Base-by-base conservation (phyloP, 2,797 vertebrate species). In the Falco peregrinus region DNA sequence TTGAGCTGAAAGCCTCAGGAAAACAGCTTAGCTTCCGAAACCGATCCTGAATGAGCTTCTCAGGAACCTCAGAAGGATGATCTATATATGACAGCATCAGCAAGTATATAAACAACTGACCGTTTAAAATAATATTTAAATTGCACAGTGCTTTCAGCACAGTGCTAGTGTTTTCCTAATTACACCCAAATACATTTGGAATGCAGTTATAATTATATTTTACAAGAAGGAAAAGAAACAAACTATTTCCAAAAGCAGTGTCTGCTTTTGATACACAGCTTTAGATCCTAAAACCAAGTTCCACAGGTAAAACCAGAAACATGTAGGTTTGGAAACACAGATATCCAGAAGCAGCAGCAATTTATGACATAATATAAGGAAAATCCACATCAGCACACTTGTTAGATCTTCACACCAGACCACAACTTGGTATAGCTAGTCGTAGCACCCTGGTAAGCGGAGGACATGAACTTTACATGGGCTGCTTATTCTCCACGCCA, bases 1-100 rank as follows among this genome's bases (percentile, higher is more conserved):
- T 98, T 51, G 99, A 99, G 94, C 99, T 99, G 97, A 99, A 99
- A 96, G 99, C 99, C 97, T 99, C 99, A 7, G 99, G 99, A 96
- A 99, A 99, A 93, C 99, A 99, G 68, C 98, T 98, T 70, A 99
- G 98, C 97, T 99, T 99, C 96, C 98, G 98, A 97, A 99, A 99
- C 48, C 99, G 98, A 93, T 99, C 99, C 97, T 98, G 98, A 92
- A 99, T 98, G 95, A 99, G 98, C 90, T 99, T 98, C 96, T 99
- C 99, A 2, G 99, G 98, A 28, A 98, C 98, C 96, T 99, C 99
- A 2, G 98, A 98, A 16, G 98, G 98, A 93, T 98, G 99, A 96
- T 98, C 99, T 99, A 82, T 59, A 78, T 31, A 53, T 53, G 97
- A 94, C 47, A 95, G 54, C 14, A 87, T 29, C 79, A 68, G 78